A percentile compares a stretch with the other conserved stretches of the same genome.
phyloP scores from a whole-genome alignment of 2,888 invertebrate genomes.

The Agrenia bidenticulata region DNA sequence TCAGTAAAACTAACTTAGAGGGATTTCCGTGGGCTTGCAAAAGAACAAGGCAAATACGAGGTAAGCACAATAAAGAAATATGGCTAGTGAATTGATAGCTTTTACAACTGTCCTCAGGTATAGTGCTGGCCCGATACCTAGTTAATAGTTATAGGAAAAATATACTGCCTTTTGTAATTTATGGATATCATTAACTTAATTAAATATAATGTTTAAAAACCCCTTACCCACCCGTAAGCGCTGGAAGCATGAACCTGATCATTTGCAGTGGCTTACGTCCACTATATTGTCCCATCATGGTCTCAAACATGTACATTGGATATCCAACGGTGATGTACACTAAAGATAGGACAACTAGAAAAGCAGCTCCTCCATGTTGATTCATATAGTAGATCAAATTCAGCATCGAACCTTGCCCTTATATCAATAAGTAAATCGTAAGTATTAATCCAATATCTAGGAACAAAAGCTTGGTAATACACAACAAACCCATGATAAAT shows the following conservation, averaged over 20 bases:
- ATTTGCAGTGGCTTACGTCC: constrained; percentile 40
- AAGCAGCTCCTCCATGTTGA: constrained; percentile 37
- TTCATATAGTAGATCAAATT: constrained; percentile 34
- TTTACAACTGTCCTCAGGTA: constrained; percentile 38
- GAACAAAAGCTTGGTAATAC: no score
- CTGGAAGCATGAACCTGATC: constrained; percentile 30
- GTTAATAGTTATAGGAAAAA: background rate
- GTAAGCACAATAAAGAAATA: constrained; percentile 25
- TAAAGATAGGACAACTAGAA: constrained; percentile 30
- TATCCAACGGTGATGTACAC: constrained; percentile 38
- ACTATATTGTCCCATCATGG: constrained; percentile 42
- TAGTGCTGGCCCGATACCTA: constrained; percentile 38
- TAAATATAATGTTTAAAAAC: background rate
- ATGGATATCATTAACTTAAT: background rate
- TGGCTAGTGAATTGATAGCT: constrained; percentile 26
- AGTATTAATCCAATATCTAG: no score
- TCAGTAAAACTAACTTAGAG: constrained; percentile 18
- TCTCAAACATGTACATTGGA: constrained; percentile 42
- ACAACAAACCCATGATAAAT: constrained; percentile 19
- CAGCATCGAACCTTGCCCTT: constrained; percentile 41
- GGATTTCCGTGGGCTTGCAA: constrained; percentile 27
- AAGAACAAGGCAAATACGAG: constrained; percentile 38
- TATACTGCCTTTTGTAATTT: background rate
- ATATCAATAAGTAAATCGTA: no score
- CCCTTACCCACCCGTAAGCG: constrained; percentile 24